Evolutionary conservation across 2,113 vertebrate genomes (phyloP).

Genomic region (Plectropomus leopardus): DNA sequence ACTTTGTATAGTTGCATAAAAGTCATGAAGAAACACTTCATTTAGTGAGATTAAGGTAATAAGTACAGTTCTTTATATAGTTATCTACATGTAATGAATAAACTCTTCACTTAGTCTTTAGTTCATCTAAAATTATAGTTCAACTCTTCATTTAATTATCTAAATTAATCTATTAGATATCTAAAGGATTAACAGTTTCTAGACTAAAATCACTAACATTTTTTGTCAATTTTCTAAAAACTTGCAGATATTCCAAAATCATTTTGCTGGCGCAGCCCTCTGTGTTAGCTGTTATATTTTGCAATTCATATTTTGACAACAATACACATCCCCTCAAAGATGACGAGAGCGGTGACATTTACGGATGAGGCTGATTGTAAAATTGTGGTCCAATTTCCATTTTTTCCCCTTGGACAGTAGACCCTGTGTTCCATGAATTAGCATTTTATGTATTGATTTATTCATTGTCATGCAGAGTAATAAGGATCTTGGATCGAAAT

Average conservation of each 20-base stretch:
- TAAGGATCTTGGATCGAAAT: conserved; percentile 68
- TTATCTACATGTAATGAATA: no score
- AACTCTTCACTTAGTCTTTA: no score
- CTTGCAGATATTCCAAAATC: conserved; percentile 24
- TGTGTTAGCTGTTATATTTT: conserved; percentile 25
- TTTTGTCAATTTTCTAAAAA: conserved; percentile 14
- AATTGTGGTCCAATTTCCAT: conserved; percentile 60
- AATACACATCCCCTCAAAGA: conserved; percentile 18
- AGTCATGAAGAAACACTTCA: no score
- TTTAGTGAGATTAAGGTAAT: no score
- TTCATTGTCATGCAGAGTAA: conserved; percentile 76
- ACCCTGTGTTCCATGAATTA: conserved; percentile 64
- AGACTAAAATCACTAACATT: not conserved
- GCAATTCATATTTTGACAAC: conserved; percentile 52
- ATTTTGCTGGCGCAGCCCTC: not conserved
- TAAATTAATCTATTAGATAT: no score
- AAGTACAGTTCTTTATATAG: no score
- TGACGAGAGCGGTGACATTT: conserved; percentile 57
- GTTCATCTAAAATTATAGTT: no score
- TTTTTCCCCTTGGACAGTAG: conserved; percentile 52
- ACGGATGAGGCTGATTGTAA: conserved; percentile 52
- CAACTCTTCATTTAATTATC: no score
- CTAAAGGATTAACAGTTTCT: not conserved
- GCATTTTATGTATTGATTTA: conserved; percentile 77
- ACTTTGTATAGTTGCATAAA: no score